phyloP scores from a whole-genome alignment of 2,797 vertebrate genomes.

The Microctenopoma stevenorrisi region DNA sequence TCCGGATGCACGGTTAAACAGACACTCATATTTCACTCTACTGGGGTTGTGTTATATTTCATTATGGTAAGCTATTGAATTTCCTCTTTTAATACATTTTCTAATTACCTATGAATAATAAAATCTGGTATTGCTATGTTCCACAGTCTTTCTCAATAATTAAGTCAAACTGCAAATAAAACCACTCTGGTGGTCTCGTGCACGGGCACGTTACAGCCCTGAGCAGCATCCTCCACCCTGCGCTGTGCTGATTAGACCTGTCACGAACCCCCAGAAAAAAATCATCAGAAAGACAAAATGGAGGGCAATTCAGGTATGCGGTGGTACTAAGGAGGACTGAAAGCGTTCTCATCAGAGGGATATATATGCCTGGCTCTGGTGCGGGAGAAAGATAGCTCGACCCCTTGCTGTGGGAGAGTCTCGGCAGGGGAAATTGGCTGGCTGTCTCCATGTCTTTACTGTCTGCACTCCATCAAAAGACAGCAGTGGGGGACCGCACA shows the following conservation, averaged over 20 bases:
- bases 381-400: conserved; percentile 73
- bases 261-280: conserved; percentile 68
- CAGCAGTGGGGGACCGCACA: conserved; percentile 86
- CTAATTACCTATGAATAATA: conserved; percentile 64
- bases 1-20: not conserved
- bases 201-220: conserved; percentile 57
- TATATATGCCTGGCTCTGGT: conserved; percentile 71
- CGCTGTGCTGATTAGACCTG: conserved; percentile 68
- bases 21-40: conserved; percentile 11
- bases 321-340: conserved; percentile 70
- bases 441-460: conserved; percentile 83
- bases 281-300: conserved; percentile 74
- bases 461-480: conserved; percentile 83
- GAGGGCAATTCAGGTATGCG: conserved; percentile 76
- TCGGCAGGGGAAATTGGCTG: conserved; percentile 83
- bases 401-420: conserved; percentile 76
- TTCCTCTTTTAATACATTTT: conserved; percentile 42
- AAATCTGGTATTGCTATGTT: conserved; percentile 54
- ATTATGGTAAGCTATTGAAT: conserved; percentile 33
- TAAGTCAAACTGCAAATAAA: conserved; percentile 73
- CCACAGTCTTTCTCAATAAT: conserved; percentile 62
- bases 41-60: conserved; percentile 25
- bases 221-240: conserved; percentile 52
- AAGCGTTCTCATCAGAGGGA: conserved; percentile 73
- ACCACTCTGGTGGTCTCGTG: conserved; percentile 59